Conservation (phyloP, 2,113 vertebrate genomes). For the Empidonax alnorum region DNA sequence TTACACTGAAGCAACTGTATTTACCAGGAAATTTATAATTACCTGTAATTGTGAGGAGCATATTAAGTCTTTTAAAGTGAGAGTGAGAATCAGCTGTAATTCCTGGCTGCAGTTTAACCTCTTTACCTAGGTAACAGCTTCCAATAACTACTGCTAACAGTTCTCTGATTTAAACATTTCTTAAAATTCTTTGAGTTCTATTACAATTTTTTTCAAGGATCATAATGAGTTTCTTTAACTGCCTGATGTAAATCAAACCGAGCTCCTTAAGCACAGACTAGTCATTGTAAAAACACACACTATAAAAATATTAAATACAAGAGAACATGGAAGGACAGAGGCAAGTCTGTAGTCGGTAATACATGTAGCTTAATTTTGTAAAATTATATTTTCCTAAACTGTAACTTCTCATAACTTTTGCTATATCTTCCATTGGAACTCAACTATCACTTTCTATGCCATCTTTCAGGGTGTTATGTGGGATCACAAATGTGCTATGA, state of each 20-base stretch:
- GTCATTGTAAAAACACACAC: neutral
- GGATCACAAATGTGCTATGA: neutral
- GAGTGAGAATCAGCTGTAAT: neutral
- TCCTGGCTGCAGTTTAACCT: neutral
- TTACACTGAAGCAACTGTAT: neutral
- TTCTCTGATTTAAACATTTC: neutral
- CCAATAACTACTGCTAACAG: neutral
- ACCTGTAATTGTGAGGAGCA: neutral
- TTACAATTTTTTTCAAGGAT: neutral
- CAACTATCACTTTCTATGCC: neutral
- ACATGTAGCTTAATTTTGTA: neutral
- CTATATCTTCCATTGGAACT: neutral
- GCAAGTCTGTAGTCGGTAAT: neutral
- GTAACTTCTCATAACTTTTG: neutral
- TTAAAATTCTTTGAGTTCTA: neutral
- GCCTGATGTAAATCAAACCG: neutral
- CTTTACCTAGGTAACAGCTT: neutral
- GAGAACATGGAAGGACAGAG: neutral
- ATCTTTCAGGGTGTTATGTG: neutral
- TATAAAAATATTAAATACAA: neutral
- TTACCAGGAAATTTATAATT: constrained; percentile 8
- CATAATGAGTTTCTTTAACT: neutral
- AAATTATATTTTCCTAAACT: neutral
- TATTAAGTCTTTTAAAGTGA: neutral
- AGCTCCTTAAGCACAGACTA: neutral